Percentiles rank a stretch among this genome's conserved stretches.
phyloP scores from a whole-genome alignment of 2,797 vertebrate genomes.

The Coranthus polyacanthus region DNA sequence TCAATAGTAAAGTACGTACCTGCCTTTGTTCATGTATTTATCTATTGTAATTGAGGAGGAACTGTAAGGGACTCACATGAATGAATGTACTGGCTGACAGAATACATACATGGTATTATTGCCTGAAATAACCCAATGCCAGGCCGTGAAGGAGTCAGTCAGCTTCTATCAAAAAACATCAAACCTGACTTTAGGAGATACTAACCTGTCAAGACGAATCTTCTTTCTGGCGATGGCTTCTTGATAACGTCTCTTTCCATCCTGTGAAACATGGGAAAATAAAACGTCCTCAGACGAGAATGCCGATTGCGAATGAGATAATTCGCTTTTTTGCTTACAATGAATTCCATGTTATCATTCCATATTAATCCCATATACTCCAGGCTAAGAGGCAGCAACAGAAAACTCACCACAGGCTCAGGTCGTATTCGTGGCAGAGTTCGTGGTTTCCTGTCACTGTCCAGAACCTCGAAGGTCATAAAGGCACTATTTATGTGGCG shows the following conservation, averaged over 20 bases:
- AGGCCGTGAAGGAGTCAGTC: not conserved
- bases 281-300: not conserved
- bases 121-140: not conserved
- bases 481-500: constrained; percentile 97
- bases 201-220: constrained; percentile 94
- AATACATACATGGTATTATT: not conserved
- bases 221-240: constrained; percentile 95
- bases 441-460: constrained; percentile 85
- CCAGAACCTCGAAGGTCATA: constrained; percentile 96
- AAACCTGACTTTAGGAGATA: not conserved
- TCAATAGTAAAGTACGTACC: too few relatives aligned
- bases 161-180: not conserved
- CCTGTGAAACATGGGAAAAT: constrained; percentile 77
- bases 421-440: constrained; percentile 90
- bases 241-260: constrained; percentile 93
- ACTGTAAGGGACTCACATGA: too few relatives aligned
- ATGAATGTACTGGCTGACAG: too few relatives aligned
- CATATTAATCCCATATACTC: too few relatives aligned
- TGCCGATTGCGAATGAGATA: not conserved
- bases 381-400: not conserved
- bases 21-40: too few relatives aligned
- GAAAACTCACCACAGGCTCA: constrained; percentile 89
- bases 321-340: not conserved
- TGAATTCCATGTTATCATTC: not conserved
- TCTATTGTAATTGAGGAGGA: too few relatives aligned